These are phyloP conservation scores for Paradisaea rubra DNA, from an alignment of 2,113 vertebrate genomes.

Conservation along the genomic window DNA sequence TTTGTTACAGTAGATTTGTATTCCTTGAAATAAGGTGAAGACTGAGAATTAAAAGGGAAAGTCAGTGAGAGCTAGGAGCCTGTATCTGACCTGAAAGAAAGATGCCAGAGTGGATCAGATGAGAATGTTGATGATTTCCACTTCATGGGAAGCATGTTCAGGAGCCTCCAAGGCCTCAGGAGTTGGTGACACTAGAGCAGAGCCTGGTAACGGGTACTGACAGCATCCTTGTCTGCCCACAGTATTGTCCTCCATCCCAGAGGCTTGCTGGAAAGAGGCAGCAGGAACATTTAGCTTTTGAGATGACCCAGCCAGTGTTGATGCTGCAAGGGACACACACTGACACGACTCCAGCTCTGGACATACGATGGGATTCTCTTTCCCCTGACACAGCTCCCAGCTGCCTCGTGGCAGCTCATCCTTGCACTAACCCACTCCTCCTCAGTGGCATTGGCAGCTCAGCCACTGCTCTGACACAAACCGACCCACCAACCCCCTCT, in stretches of 20 bases:
- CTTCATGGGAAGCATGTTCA: not conserved
- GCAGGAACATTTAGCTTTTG: not conserved
- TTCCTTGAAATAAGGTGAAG: not conserved
- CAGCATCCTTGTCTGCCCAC: not conserved
- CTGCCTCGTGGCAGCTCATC: not conserved
- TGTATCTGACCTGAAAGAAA: not conserved
- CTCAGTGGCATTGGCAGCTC: not conserved
- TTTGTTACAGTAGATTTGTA: not conserved
- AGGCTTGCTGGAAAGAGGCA: not conserved
- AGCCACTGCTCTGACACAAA: not conserved
- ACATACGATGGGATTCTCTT: not conserved
- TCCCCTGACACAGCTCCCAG: not conserved
- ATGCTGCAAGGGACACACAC: not conserved
- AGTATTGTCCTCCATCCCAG: not conserved
- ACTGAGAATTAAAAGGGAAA: not conserved
- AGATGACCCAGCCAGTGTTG: not conserved
- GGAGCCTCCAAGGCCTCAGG: not conserved
- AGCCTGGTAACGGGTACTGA: not conserved
- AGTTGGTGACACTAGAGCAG: not conserved
- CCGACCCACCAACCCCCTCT: fast-evolving
- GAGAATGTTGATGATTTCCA: not conserved
- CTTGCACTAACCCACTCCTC: not conserved
- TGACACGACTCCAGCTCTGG: not conserved
- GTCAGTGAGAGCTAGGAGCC: not conserved
- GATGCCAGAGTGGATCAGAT: not conserved